Percentiles rank a stretch among this genome's conserved stretches.
Evolutionary conservation across 2,888 invertebrate species (phyloP).

Genomic region (Scelioninae gen. 2): DNA sequence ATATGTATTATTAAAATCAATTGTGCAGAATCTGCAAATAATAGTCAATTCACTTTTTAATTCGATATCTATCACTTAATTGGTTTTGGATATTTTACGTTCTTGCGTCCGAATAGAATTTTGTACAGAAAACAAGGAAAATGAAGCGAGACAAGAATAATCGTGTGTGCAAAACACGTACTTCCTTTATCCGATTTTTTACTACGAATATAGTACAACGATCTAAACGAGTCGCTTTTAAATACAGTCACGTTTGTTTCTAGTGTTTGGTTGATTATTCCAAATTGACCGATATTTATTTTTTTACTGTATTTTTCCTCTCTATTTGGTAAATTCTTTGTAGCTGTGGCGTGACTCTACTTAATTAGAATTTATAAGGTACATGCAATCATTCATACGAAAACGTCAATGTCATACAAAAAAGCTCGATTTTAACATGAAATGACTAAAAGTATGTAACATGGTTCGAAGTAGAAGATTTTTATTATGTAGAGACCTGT

Average conservation of each 20-base stretch:
- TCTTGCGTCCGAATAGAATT: slow-evolving; percentile 30
- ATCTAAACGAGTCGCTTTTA: slow-evolving; percentile 50
- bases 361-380: too few species aligned
- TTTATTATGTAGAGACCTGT: too few species aligned
- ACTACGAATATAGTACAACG: slow-evolving; percentile 43
- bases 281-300: slow-evolving; percentile 48
- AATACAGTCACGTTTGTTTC: slow-evolving; percentile 57
- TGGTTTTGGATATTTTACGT: slow-evolving; percentile 10
- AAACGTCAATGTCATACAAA: too few species aligned
- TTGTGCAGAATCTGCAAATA: too few species aligned
- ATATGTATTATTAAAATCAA: too few species aligned
- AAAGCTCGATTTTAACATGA: too few species aligned
- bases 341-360: too few species aligned
- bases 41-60: neutral
- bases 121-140: slow-evolving; percentile 36
- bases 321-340: too few species aligned
- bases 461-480: too few species aligned
- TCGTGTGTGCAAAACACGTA: slow-evolving; percentile 55
- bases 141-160: slow-evolving; percentile 36
- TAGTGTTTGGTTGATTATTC: slow-evolving; percentile 50
- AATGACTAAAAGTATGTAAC: too few species aligned
- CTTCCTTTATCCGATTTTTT: slow-evolving; percentile 49
- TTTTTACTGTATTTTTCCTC: too few species aligned
- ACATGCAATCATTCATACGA: too few species aligned
- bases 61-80: neutral